A percentile compares a stretch with the other conserved stretches of the same genome.
These are phyloP conservation scores for Oncorhynchus keta DNA, from an alignment of 2,113 vertebrate genomes.

Conservation along the genomic window DNA sequence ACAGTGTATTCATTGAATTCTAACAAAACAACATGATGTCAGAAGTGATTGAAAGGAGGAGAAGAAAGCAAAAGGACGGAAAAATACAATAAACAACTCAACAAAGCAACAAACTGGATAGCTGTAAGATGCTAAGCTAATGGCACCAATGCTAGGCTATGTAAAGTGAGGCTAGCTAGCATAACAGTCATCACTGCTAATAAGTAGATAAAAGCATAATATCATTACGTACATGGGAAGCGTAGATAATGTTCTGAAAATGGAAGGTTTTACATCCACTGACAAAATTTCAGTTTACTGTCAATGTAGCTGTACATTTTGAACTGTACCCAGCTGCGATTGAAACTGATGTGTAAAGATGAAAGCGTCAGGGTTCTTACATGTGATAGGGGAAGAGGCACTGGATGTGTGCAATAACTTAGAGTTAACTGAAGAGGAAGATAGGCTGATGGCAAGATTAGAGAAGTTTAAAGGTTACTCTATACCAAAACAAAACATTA, in stretches of 20 bases:
- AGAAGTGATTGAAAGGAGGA: too few species aligned
- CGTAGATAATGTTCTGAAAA: not conserved
- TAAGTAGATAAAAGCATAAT: too few species aligned
- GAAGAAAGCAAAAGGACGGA: too few species aligned
- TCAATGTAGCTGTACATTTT: conserved; percentile 22
- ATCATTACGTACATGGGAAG: not conserved
- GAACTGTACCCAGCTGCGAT: not conserved
- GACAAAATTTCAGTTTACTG: conserved; percentile 6
- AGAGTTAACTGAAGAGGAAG: conserved; percentile 3
- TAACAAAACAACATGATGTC: too few species aligned
- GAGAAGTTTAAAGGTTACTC: conserved; percentile 30
- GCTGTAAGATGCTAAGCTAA: too few species aligned
- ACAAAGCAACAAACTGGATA: too few species aligned
- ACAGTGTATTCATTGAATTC: too few species aligned
- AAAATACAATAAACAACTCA: too few species aligned
- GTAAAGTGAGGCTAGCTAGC: too few species aligned
- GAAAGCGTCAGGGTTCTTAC: conserved; percentile 23
- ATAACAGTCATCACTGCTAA: too few species aligned
- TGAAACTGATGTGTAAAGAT: not conserved
- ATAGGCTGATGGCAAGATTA: not conserved
- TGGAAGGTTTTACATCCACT: not conserved
- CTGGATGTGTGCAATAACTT: conserved; percentile 25
- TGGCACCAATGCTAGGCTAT: too few species aligned
- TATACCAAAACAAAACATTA: conserved; percentile 21
- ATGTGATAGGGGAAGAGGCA: conserved; percentile 6